Evolutionary conservation across 1,140 invertebrate genomes (phyloP).

Genomic region (Drosophila sp.): DNA sequence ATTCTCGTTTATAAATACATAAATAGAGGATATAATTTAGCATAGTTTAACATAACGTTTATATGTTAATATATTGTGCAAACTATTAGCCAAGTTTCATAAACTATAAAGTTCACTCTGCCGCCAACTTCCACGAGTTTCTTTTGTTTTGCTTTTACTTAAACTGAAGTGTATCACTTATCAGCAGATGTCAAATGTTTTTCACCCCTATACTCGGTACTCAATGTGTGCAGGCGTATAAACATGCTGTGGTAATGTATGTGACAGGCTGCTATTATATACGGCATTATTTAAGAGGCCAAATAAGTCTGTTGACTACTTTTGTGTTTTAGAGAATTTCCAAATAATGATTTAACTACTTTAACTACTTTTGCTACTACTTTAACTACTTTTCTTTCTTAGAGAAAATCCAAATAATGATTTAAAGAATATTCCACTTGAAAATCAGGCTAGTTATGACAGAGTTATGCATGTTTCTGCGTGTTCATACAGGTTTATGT

Average conservation of each 20-base stretch:
- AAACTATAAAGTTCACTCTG: slow-evolving; percentile 26
- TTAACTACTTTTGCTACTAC: too few relatives aligned
- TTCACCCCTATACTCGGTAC: background rate
- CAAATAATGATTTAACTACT: too few relatives aligned
- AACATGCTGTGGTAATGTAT: background rate
- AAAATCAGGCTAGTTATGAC: too few relatives aligned
- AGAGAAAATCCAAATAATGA: too few relatives aligned
- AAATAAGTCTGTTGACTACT: too few relatives aligned
- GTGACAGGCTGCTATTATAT: too few relatives aligned
- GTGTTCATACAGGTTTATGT: too few relatives aligned
- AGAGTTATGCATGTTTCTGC: too few relatives aligned
- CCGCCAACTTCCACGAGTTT: background rate
- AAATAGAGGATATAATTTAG: slow-evolving; percentile 16
- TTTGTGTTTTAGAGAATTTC: too few relatives aligned
- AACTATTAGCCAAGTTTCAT: slow-evolving; percentile 16
- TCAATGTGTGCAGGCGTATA: background rate
- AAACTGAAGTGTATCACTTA: slow-evolving; percentile 1
- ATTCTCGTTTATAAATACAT: background rate
- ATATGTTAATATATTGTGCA: slow-evolving; percentile 18
- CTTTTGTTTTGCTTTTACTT: slow-evolving; percentile 6
- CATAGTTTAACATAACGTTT: slow-evolving; percentile 4
- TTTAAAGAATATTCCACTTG: too few relatives aligned
- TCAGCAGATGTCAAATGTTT: slow-evolving; percentile 14
- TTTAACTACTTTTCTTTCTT: too few relatives aligned
- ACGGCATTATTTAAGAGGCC: too few relatives aligned